Conservation (phyloP, 2,113 vertebrate genomes). For the Chlorodrepanis virens region DNA sequence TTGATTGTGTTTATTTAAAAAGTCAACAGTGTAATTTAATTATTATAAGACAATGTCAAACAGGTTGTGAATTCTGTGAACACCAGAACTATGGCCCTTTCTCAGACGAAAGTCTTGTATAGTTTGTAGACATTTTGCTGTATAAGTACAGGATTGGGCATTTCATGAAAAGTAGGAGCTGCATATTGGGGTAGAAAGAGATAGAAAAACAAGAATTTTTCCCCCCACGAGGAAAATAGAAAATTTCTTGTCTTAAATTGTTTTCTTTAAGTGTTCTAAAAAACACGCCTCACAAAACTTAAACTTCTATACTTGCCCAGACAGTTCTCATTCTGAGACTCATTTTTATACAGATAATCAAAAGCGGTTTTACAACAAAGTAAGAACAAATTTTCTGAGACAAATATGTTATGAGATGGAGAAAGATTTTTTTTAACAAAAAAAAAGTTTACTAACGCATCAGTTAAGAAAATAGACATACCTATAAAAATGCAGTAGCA, state of each 20-base stretch:
- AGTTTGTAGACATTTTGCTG: not conserved
- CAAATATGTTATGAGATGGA: not conserved
- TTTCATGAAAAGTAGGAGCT: not conserved
- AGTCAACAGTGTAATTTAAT: slow-evolving; percentile 26
- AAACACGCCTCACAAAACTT: not conserved
- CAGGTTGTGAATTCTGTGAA: not conserved
- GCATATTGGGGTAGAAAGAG: not conserved
- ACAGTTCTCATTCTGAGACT: not conserved
- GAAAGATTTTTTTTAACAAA: not conserved
- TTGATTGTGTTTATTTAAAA: slow-evolving; percentile 62
- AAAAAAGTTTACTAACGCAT: not conserved
- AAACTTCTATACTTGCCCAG: not conserved
- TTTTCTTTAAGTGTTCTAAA: not conserved
- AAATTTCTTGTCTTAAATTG: not conserved
- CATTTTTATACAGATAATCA: not conserved
- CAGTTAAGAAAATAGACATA: not conserved
- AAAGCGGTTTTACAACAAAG: not conserved
- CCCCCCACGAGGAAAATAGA: not conserved
- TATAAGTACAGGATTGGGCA: not conserved
- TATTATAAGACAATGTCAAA: slow-evolving; percentile 64
- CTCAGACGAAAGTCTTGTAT: not conserved
- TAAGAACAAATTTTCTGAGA: not conserved
- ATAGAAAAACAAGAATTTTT: not conserved
- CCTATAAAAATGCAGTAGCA: not conserved
- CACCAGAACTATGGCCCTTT: not conserved